Percentiles rank a stretch among this genome's conserved stretches.
These are phyloP conservation scores for Dynastes hyllus DNA, from an alignment of 2,888 invertebrate species.

Conservation along the genomic window DNA sequence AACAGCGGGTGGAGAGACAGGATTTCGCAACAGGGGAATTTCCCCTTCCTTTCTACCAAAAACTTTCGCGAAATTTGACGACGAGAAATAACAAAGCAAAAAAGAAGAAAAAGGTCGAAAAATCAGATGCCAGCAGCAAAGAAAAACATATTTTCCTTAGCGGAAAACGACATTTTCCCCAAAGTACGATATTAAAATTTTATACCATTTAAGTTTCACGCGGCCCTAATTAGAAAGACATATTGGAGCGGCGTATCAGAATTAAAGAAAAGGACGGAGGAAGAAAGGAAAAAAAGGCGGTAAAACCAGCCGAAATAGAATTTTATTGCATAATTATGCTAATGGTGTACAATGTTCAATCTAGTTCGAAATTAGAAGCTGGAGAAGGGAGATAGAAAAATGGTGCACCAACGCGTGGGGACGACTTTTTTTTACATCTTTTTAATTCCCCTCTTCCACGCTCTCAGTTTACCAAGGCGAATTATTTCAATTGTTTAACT, in stretches of 20 bases:
- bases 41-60: neutral
- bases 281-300: neutral
- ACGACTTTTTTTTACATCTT: conserved; percentile 19
- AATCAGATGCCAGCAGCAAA: neutral
- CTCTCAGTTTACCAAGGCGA: neutral
- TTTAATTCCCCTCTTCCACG: conserved; percentile 8
- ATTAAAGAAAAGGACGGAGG: neutral
- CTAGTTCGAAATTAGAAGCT: conserved; percentile 28
- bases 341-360: conserved; percentile 23
- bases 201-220: neutral
- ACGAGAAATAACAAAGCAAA: neutral
- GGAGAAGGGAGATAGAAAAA: neutral
- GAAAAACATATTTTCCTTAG: conserved; percentile 19
- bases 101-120: neutral
- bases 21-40: neutral
- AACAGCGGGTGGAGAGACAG: neutral
- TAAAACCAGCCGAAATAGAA: conserved; percentile 12
- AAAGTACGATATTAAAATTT: conserved; percentile 17
- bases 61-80: conserved; percentile 3
- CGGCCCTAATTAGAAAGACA: conserved; percentile 8
- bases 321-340: conserved; percentile 40
- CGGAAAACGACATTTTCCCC: neutral
- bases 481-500: conserved; percentile 43
- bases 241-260: conserved; percentile 16
- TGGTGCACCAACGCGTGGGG: neutral